Percentiles rank a stretch among this genome's conserved stretches.
phyloP scores from a whole-genome alignment of 2,797 vertebrate species.

The Oreonectes daqikongensis region DNA sequence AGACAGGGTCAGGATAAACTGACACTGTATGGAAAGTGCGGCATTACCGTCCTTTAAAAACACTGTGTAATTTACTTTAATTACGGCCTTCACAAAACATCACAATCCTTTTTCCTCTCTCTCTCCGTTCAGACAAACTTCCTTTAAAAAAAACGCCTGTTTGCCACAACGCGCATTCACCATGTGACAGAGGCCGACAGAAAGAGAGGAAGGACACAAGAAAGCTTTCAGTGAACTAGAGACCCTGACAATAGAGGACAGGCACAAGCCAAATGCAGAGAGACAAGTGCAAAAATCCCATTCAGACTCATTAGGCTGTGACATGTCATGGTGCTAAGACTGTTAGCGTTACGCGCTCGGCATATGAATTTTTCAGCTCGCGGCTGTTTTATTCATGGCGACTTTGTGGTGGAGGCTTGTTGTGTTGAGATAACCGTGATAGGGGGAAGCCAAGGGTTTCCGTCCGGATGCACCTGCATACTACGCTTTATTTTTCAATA shows the following conservation, averaged over 20 bases:
- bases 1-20: not conserved
- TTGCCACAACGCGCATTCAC: constrained; percentile 11
- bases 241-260: constrained; percentile 22
- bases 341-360: constrained; percentile 11
- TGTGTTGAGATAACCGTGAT: constrained; percentile 36
- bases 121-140: not conserved
- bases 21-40: not conserved
- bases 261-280: constrained; percentile 26
- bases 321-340: constrained; percentile 29
- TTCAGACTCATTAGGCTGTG: constrained; percentile 52
- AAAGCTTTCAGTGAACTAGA: constrained; percentile 45
- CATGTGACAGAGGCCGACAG: constrained; percentile 10
- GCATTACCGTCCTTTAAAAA: not conserved
- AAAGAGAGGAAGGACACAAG: constrained; percentile 34
- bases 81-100: constrained; percentile 17
- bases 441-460: constrained; percentile 34
- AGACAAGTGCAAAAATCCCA: constrained; percentile 53
- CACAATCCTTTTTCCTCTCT: not conserved
- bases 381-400: constrained; percentile 50
- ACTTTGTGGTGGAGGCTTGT: constrained; percentile 15
- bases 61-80: constrained; percentile 15
- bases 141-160: constrained; percentile 6
- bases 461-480: not conserved
- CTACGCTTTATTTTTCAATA: constrained; percentile 23
- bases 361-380: constrained; percentile 52